A percentile compares a stretch with the other conserved stretches of the same genome.
Conservation (phyloP, 2,113 vertebrate species). For the Pseudopodoces humilis region DNA sequence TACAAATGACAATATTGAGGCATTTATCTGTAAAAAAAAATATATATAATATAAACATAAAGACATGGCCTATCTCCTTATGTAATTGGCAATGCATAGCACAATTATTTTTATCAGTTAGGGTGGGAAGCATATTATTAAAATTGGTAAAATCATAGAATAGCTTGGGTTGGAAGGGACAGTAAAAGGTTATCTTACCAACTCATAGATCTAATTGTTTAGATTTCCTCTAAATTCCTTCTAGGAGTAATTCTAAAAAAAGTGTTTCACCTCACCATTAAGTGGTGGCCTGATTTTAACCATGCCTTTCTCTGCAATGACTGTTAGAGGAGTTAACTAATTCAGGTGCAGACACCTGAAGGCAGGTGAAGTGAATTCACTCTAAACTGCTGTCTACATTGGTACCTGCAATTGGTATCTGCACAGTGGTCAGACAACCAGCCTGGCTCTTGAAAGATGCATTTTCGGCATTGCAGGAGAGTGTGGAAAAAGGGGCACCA, state of each 20-base stretch:
- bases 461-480: background rate
- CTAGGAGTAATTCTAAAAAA: background rate
- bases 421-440: background rate
- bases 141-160: background rate
- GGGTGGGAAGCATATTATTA: background rate
- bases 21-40: too few relatives aligned
- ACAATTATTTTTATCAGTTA: background rate
- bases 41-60: background rate
- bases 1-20: background rate
- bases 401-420: background rate
- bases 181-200: background rate
- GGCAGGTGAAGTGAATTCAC: background rate
- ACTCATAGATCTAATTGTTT: background rate
- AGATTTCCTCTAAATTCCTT: background rate
- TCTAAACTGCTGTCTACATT: fast-evolving
- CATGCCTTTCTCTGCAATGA: background rate
- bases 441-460: background rate
- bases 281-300: background rate
- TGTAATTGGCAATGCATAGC: background rate
- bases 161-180: background rate
- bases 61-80: background rate
- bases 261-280: background rate
- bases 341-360: background rate
- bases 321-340: background rate
- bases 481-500: background rate